These are phyloP conservation scores for Oryctolagus cuniculus DNA, from an alignment of 2,113 vertebrate genomes.

Conservation along the genomic window mOryCun1.1 NC_091435.1:42272501-42273000, in stretches of 20 bases:
- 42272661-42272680: slow-evolving; percentile 10
- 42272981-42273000: not conserved
- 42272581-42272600: slow-evolving; percentile 24
- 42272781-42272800: not conserved
- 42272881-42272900: not conserved
- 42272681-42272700: slow-evolving; percentile 26
- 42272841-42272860: not conserved
- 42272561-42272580: slow-evolving; percentile 22
- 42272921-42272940: not conserved
- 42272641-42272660: slow-evolving; percentile 10
- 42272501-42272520: slow-evolving; percentile 70
- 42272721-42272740: slow-evolving; percentile 17
- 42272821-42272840: slow-evolving; percentile 6
- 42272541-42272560: slow-evolving; percentile 54
- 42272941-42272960: not conserved
- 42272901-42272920: not conserved
- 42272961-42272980: not conserved
- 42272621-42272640: slow-evolving; percentile 75
- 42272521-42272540: slow-evolving; percentile 54
- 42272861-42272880: not conserved
- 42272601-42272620: slow-evolving; percentile 69
- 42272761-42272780: not conserved
- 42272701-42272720: slow-evolving; percentile 53
- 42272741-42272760: slow-evolving; percentile 2
- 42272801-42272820: slow-evolving; percentile 40